These are phyloP conservation scores for Cephonodes hylas DNA, from an alignment of 2,888 invertebrate genomes.

Conservation along the genomic window DNA sequence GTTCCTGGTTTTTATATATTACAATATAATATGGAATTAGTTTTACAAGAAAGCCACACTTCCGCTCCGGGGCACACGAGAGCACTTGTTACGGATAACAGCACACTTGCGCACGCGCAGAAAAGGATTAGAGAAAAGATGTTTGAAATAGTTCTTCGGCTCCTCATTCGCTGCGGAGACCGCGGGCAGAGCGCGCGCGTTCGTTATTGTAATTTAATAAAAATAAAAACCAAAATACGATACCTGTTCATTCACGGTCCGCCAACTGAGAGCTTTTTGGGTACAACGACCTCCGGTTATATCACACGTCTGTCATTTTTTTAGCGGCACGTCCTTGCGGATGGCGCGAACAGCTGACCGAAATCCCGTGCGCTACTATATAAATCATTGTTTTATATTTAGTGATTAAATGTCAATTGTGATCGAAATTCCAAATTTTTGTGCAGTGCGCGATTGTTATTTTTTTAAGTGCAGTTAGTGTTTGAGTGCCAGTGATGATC, in stretches of 20 bases:
- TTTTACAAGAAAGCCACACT: conserved; percentile 45
- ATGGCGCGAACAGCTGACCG: conserved; percentile 64
- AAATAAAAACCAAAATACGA: conserved; percentile 45
- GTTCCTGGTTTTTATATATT: neutral
- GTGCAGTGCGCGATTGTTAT: conserved; percentile 37
- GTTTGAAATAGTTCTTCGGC: conserved; percentile 76
- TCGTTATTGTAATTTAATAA: conserved; percentile 29
- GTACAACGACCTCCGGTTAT: conserved; percentile 62
- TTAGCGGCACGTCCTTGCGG: conserved; percentile 62
- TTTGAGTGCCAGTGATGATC: conserved; percentile 35
- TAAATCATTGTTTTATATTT: conserved; percentile 11
- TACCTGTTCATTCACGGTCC: conserved; percentile 66
- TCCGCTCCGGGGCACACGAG: conserved; percentile 50
- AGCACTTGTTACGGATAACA: conserved; percentile 44
- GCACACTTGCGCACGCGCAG: conserved; percentile 63
- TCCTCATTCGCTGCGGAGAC: conserved; percentile 74
- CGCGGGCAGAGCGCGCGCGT: conserved; percentile 69
- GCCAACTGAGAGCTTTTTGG: conserved; percentile 53
- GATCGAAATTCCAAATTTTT: conserved; percentile 17
- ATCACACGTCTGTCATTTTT: conserved; percentile 50
- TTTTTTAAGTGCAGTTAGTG: conserved; percentile 37
- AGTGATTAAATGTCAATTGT: conserved; percentile 15
- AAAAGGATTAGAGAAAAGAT: conserved; percentile 77
- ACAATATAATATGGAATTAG: conserved; percentile 1
- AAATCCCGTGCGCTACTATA: conserved; percentile 29